phyloP scores from a whole-genome alignment of 2,113 vertebrate species.

The Chaenocephalus aceratus region DNA sequence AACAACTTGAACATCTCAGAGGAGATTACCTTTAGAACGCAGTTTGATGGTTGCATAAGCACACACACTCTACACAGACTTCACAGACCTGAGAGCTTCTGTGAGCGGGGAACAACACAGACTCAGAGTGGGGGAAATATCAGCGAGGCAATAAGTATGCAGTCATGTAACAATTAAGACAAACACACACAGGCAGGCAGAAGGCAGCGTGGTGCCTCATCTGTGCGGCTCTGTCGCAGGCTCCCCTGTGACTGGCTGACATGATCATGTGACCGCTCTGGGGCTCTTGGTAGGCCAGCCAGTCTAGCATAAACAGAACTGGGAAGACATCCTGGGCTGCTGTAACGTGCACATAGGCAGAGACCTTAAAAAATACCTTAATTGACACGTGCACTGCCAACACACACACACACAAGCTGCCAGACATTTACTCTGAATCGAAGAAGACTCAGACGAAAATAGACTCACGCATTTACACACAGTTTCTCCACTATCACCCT shows the following conservation, averaged over 20 bases:
- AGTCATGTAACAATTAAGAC: constrained; percentile 50
- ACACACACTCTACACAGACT: background rate
- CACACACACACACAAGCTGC: constrained; percentile 1
- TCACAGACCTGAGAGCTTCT: background rate
- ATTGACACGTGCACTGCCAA: constrained; percentile 10
- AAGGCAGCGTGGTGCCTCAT: constrained; percentile 54
- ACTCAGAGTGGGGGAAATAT: background rate
- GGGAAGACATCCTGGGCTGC: constrained; percentile 43
- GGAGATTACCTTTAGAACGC: background rate
- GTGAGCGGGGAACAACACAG: background rate
- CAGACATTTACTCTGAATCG: constrained; percentile 11
- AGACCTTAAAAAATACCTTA: background rate
- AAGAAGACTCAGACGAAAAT: constrained; percentile 26
- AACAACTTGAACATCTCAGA: background rate
- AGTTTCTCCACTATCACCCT: background rate
- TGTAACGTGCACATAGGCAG: background rate
- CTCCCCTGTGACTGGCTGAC: constrained; percentile 55
- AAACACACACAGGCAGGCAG: constrained; percentile 16
- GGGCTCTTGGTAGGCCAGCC: constrained; percentile 67
- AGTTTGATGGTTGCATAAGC: background rate
- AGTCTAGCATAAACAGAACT: constrained; percentile 60
- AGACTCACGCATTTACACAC: constrained; percentile 7
- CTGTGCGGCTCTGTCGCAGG: constrained; percentile 46
- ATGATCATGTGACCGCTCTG: constrained; percentile 69
- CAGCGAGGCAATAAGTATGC: background rate